Evolutionary conservation across 2,797 vertebrate genomes (phyloP), one percentile per base, ranked within the genome.

Genomic region (Molossus alvarezi): DNA sequence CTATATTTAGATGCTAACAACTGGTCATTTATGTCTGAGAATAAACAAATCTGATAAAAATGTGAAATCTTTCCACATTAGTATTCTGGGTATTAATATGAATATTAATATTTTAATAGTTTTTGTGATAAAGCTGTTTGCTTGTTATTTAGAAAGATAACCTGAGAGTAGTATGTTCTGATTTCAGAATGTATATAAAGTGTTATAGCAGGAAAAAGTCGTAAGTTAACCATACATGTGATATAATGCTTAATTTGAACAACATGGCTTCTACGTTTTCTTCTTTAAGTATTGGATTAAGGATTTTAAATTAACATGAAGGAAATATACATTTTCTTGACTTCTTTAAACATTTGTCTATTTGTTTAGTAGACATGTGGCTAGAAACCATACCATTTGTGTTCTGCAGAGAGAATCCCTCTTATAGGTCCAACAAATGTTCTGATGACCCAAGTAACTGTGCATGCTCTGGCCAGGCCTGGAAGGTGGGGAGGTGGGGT

Each of bases 121-220:
- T 88, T 48, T 82, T 58, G 88, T 85, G 45, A 57, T 57, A 73
- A 88, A 81, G 37, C 53, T 91, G 1, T 75, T 85, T 71, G 7
- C 65, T 51, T 62, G 4, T 83, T 92, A 79, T 92, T 95, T 86
- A 33, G 73, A 84, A 57, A 89, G 41, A 84, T 84, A 25, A 77
- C 27, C 45, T 88, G 4, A 71, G 21, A 71, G 5, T 65, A 55
- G 5, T 57, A 29, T 85, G 27, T 73, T 90, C 33, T 64, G 29
- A 90, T 81, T 81, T 95, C 23, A 33, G 9, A 96, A 51, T 62
- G 5, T 13, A 29, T 21, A 9, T 67, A 53, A 80, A 86, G 27
- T 93, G 88, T 93, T 90, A 81, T 12, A 76, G 12, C 20, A 51
- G 64, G 12, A 82, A 57, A 80, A 81, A 27, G 13, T 58, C 18